A percentile compares a stretch with the other conserved stretches of the same genome.
Evolutionary conservation across 2,113 vertebrate species (phyloP).

Genomic region (Ibidorhyncha struthersii): DNA sequence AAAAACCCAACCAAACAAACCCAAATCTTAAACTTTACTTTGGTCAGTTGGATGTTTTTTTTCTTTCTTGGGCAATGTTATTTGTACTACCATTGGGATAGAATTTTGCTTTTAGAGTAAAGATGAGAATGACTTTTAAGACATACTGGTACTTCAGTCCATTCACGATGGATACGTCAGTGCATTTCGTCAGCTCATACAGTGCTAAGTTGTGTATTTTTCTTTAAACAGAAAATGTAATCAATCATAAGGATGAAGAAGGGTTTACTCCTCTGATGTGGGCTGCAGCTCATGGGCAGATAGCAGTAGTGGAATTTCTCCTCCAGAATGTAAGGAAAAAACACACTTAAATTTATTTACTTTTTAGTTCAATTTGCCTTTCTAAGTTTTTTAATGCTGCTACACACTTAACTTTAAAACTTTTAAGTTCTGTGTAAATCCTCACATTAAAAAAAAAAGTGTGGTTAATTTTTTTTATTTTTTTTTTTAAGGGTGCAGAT

Average conservation of each 20-base stretch:
- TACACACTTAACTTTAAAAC: too few species aligned
- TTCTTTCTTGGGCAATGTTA: too few species aligned
- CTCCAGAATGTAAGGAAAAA: slow-evolving; percentile 90
- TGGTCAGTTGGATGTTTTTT: too few species aligned
- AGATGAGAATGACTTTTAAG: too few species aligned
- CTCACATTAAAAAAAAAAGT: not conserved
- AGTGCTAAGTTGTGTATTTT: slow-evolving; percentile 43
- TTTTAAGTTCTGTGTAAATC: not conserved
- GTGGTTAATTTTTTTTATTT: not conserved
- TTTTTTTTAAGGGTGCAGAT: slow-evolving; percentile 85
- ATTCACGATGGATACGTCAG: not conserved
- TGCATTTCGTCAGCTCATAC: not conserved
- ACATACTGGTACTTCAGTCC: too few species aligned
- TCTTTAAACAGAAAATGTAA: slow-evolving; percentile 87
- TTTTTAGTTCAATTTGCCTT: not conserved
- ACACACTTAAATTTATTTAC: not conserved
- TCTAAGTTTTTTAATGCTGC: not conserved
- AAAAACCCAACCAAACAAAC: too few species aligned
- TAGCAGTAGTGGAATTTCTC: slow-evolving; percentile 97
- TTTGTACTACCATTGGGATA: too few species aligned
- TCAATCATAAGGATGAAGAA: slow-evolving; percentile 97
- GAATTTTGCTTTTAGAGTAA: too few species aligned
- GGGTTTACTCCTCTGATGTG: slow-evolving; percentile 98
- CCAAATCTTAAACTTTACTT: too few species aligned
- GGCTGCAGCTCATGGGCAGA: slow-evolving; percentile 98